These are phyloP conservation scores for Heterochromis multidens DNA, from an alignment of 2,113 vertebrate genomes.

Conservation along the genomic window DNA sequence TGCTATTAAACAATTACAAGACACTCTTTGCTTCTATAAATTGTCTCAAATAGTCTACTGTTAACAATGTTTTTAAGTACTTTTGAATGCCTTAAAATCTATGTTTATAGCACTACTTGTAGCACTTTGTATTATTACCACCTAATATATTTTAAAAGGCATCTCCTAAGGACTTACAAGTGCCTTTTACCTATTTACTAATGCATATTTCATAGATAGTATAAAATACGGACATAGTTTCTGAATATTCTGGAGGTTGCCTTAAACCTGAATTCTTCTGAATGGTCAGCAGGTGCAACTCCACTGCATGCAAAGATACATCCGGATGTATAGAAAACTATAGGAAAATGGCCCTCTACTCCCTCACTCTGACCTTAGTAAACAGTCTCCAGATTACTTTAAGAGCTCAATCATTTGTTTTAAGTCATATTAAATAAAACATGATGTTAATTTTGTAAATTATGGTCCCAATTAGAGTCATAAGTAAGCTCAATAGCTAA, in stretches of 20 bases:
- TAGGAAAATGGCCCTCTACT: no score
- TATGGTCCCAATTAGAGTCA: no score
- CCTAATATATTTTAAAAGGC: neutral
- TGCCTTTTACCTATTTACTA: no score
- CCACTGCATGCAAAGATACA: neutral
- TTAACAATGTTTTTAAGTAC: neutral
- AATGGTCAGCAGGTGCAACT: neutral
- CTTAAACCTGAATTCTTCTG: neutral
- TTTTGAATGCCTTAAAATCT: neutral
- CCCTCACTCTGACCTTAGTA: no score
- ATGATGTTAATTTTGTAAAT: no score
- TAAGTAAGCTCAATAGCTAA: no score
- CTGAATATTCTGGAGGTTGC: neutral
- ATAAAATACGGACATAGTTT: neutral
- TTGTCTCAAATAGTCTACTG: neutral
- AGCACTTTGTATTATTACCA: neutral
- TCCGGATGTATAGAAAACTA: neutral
- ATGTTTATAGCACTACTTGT: neutral
- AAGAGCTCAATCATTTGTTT: no score
- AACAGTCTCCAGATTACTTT: no score
- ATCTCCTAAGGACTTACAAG: neutral
- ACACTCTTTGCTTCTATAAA: neutral
- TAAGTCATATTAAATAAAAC: no score
- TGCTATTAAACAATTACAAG: neutral
- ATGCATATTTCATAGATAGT: no score